Evolutionary conservation across 2,888 invertebrate species (phyloP), one percentile per base, ranked within the genome.

Genomic region (Drosophila cracens): DNA sequence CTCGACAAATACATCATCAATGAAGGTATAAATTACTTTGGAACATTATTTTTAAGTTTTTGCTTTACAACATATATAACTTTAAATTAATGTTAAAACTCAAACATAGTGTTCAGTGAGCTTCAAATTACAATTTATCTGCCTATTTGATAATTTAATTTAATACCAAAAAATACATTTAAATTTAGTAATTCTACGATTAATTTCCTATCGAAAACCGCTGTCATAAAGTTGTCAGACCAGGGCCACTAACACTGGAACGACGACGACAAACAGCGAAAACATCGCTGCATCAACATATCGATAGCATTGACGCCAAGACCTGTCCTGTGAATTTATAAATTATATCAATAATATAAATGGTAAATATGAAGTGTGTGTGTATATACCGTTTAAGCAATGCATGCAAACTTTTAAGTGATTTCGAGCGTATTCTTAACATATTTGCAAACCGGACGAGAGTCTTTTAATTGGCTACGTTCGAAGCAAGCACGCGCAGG

Each of bases 401-500:
- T 21, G 6, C 27, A 10, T 7, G 49, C 0, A 36, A 46, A 43
- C 5, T 16, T 10, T 38, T 21, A 18, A 27, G 10, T 33, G 18
- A 62, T 25, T 16, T 40, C 13, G 34, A 48, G 21, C 4, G 25
- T 18, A 5, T 8, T 25, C 2, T 38, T 8, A 56, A 29, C 46
- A 40, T 13, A 18, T n/a, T 18, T 27, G 6, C 18, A 27, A 34
- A 10, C 16, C n/a, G 3, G 40, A 11, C 29, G 27, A 48, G 13
- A 36, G 21, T 43, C 25, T 48, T 53, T 51, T 33, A 46, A 46
- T 70, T 70, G 63, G 69, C 68, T 70, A 74, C 70, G 73, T 72
- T 79, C 71, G 71, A 84, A 77, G 36, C 61, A 69, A 87, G 86
- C 86, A 85, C 85, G 86, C 86, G 82, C 83, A 85, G 73, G 68